Conservation (phyloP, 2,113 vertebrate genomes). For the Ascaphus truei region DNA sequence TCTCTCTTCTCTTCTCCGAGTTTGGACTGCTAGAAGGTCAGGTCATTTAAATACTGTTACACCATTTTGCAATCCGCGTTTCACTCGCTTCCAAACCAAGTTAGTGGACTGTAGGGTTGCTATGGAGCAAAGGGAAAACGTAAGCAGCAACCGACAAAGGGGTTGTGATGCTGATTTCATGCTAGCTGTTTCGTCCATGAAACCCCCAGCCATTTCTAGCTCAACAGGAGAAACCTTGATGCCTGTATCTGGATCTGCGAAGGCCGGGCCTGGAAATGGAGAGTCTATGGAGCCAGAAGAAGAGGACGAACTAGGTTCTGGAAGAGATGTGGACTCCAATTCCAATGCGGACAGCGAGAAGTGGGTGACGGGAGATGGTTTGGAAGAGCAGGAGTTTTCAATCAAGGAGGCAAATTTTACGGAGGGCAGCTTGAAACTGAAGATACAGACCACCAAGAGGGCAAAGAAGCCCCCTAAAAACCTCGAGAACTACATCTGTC, state of each 20-base stretch:
- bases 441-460: slow-evolving; percentile 97
- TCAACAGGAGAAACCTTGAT: slow-evolving; percentile 56
- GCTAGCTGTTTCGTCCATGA: slow-evolving; percentile 48
- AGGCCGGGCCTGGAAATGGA: slow-evolving; percentile 58
- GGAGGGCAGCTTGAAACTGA: slow-evolving; percentile 94
- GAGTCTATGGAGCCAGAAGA: slow-evolving; percentile 79
- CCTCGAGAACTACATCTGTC: slow-evolving; percentile 98
- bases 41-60: slow-evolving; percentile 37
- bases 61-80: slow-evolving; percentile 16
- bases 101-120: slow-evolving; percentile 51
- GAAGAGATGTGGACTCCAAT: slow-evolving; percentile 82
- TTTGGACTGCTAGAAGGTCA: slow-evolving; percentile 44
- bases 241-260: slow-evolving; percentile 49
- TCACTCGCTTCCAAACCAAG: slow-evolving; percentile 31
- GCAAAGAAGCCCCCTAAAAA: slow-evolving; percentile 97
- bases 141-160: slow-evolving; percentile 79
- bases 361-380: slow-evolving; percentile 79
- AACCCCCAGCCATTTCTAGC: slow-evolving; percentile 40
- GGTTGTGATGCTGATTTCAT: slow-evolving; percentile 78
- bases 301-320: slow-evolving; percentile 77
- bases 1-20: slow-evolving; percentile 52
- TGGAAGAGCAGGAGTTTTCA: slow-evolving; percentile 97
- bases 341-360: slow-evolving; percentile 83
- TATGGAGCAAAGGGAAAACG: slow-evolving; percentile 92
- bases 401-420: slow-evolving; percentile 98